Evolutionary conservation across 2,888 invertebrate species (phyloP), one percentile per base, ranked within the genome.

Genomic region (Atethmia centrago): DNA sequence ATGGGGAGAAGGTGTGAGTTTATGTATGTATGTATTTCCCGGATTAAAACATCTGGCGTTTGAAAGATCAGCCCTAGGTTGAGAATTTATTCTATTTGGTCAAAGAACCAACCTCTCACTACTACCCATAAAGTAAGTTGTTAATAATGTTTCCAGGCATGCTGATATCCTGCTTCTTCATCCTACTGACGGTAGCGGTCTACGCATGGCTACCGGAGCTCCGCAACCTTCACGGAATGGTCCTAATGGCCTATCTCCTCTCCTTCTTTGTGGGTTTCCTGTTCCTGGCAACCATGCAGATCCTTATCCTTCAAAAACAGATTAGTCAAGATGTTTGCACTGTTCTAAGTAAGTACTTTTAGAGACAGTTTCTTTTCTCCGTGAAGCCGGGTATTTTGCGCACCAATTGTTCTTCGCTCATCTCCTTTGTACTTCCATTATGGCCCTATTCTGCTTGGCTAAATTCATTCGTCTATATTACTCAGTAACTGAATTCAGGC

Each of bases 141-240:
- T 58, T 2, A 7, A 51, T 12, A 58, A 58, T 36, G 7, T 64
- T 70, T 82, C 14, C 93, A 97, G 98, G 98, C 62, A 98, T 98
- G 97, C 90, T 98, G 61, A 97, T 98, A 64, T 98, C 98, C 0
- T 97, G 98, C 88, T 98, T 98, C 45, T 98, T 98, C 89, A 97
- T 98, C 85, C 89, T 98, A 65, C 94, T 97, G 0, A 98, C 98
- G 0, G 97, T 98, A 79, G 91, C 97, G 0, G 98, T 98, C 0
- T 98, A 98, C 91, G 97, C 97, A 4, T 94, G 97, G 86, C 94
- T 98, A 67, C 98, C 98, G 0, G 98, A 98, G 82, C 93, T 98
- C 9, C 94, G 97, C 45, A 98, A 98, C 90, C 96, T 98, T 8
- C 98, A 98, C 83, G 98, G 98, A 14, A 97, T 97, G 88, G 97